Conservation (phyloP, 2,113 vertebrate species). For the Scortum barcoo region DNA sequence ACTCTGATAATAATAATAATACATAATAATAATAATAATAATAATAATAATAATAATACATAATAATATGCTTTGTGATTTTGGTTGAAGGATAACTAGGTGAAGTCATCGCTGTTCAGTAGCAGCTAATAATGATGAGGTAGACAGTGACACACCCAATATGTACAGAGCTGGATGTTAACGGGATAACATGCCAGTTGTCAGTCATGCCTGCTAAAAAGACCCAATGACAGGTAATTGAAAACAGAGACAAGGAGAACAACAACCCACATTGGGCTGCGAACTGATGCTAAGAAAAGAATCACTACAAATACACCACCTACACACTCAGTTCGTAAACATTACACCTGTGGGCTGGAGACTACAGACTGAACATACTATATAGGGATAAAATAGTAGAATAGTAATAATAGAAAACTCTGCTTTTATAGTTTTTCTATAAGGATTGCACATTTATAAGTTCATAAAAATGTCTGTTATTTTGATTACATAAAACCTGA, state of each 20-base stretch:
- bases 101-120: constrained; percentile 80
- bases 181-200: constrained; percentile 53
- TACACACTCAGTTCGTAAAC: constrained; percentile 64
- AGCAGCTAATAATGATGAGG: constrained; percentile 86
- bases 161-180: constrained; percentile 76
- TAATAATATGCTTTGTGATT: constrained; percentile 53
- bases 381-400: constrained; percentile 19
- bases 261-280: constrained; percentile 68
- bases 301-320: constrained; percentile 67
- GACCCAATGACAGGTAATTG: constrained; percentile 31
- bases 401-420: constrained; percentile 46
- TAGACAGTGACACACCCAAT: constrained; percentile 84
- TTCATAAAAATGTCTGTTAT: constrained; percentile 25
- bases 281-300: constrained; percentile 58
- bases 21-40: constrained; percentile 13
- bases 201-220: constrained; percentile 57
- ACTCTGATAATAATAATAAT: constrained; percentile 27
- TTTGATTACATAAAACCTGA: constrained; percentile 28
- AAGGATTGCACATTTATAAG: constrained; percentile 44
- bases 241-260: constrained; percentile 52
- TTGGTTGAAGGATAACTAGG: constrained; percentile 81
- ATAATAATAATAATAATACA: constrained; percentile 15
- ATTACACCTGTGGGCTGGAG: constrained; percentile 55
- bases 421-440: constrained; percentile 18
- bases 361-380: constrained; percentile 47